Evolutionary conservation across 2,888 invertebrate species (phyloP).

Genomic region (Scaptodrosophila latifasciaeformis): DNA sequence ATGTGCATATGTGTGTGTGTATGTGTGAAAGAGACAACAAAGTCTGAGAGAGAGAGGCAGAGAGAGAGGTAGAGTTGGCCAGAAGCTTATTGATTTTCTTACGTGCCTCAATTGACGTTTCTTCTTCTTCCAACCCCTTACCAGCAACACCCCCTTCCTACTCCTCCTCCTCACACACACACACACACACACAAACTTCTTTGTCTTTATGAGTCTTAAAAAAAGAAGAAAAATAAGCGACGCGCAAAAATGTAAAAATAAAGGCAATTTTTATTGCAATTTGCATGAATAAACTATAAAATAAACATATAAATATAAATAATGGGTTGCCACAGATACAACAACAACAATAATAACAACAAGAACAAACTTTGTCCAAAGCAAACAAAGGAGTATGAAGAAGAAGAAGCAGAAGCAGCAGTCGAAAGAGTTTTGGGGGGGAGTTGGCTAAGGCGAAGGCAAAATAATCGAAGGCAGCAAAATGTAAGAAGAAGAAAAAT

Average conservation of each 20-base stretch:
- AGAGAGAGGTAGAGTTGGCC: conserved; percentile 19
- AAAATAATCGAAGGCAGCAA: conserved; percentile 5
- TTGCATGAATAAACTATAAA: conserved; percentile 73
- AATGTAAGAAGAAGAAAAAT: conserved; percentile 5
- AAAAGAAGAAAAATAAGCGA: conserved; percentile 30
- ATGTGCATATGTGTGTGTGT: too few relatives aligned
- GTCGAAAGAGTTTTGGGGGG: too few relatives aligned
- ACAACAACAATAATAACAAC: conserved; percentile 20
- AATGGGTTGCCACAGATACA: conserved; percentile 62
- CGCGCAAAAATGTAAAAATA: conserved; percentile 55
- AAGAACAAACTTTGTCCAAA: conserved; percentile 15
- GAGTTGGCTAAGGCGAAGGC: too few relatives aligned
- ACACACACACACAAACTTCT: too few relatives aligned
- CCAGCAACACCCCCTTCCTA: not conserved
- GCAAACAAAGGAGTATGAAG: conserved; percentile 16
- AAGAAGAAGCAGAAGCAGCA: conserved; percentile 22
- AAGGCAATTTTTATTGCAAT: conserved; percentile 69
- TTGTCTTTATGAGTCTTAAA: too few relatives aligned
- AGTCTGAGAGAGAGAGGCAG: conserved; percentile 3
- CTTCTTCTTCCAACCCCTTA: not conserved
- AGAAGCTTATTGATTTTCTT: conserved; percentile 62
- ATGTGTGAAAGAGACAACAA: conserved; percentile 1
- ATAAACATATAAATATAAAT: conserved; percentile 71
- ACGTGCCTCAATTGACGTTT: conserved; percentile 31
- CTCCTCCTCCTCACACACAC: not conserved